Conservation (phyloP, 2,797 vertebrate species). For the Lateolabrax maculatus region DNA sequence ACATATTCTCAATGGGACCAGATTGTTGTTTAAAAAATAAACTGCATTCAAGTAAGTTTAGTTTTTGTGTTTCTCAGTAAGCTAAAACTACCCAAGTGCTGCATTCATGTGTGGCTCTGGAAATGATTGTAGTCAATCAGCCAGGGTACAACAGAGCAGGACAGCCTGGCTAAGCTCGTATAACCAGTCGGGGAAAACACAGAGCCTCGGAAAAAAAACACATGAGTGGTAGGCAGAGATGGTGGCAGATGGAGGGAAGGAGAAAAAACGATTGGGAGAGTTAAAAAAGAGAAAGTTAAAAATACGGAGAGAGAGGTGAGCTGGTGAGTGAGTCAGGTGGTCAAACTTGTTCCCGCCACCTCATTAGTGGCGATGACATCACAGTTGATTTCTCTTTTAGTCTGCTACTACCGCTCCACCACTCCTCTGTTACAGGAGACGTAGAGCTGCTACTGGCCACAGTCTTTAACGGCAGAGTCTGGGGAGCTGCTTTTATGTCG, state of each 20-base stretch:
- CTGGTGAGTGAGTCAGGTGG: conserved; percentile 74
- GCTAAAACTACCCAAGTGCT: conserved; percentile 31
- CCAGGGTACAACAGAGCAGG: conserved; percentile 20
- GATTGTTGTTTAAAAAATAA: conserved; percentile 12
- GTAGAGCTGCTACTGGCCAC: conserved; percentile 67
- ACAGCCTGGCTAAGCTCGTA: conserved; percentile 41
- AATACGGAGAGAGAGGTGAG: conserved; percentile 68
- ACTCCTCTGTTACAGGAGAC: conserved; percentile 47
- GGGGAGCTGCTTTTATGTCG: conserved; percentile 65
- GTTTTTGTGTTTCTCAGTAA: conserved; percentile 24
- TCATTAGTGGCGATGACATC: conserved; percentile 79
- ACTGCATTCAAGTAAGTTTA: neutral
- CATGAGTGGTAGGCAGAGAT: conserved; percentile 45
- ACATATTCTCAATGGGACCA: conserved; percentile 17
- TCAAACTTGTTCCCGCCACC: conserved; percentile 74
- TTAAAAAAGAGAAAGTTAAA: conserved; percentile 68
- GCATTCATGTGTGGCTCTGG: conserved; percentile 51
- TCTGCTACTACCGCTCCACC: conserved; percentile 44
- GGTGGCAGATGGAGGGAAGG: conserved; percentile 46
- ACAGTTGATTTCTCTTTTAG: conserved; percentile 69
- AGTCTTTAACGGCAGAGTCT: conserved; percentile 61
- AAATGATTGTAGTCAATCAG: conserved; percentile 51
- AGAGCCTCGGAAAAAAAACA: conserved; percentile 12
- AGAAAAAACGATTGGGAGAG: conserved; percentile 43
- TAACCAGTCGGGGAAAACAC: conserved; percentile 38